Conservation (phyloP, 2,113 vertebrate genomes). For the Arizona elegans region DNA sequence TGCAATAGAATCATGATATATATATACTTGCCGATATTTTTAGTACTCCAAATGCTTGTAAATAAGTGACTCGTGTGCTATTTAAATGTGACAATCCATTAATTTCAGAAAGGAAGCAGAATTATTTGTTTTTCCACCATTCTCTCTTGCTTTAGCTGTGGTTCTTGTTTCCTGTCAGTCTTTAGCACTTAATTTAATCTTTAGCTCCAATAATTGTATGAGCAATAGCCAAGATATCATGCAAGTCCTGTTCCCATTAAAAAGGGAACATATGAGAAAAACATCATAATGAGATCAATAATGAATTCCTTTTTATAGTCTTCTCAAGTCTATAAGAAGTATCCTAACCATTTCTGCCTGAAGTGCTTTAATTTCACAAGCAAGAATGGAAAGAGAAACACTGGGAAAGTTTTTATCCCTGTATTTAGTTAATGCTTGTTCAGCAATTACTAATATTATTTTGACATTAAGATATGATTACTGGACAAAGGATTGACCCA, state of each 20-base stretch:
- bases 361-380: background rate
- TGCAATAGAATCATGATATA: conserved; percentile 11
- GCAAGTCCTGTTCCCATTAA: conserved; percentile 41
- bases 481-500: background rate
- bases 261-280: conserved; percentile 44
- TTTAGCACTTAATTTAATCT: conserved; percentile 5
- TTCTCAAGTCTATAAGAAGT: conserved; percentile 49
- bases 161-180: conserved; percentile 55
- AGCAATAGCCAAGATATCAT: conserved; percentile 47
- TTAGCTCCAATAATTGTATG: conserved; percentile 44
- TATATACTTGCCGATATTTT: conserved; percentile 14
- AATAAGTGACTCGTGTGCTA: background rate
- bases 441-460: background rate
- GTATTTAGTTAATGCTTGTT: background rate
- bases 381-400: background rate
- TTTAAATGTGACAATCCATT: conserved; percentile 39
- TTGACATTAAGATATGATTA: background rate
- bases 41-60: conserved; percentile 29
- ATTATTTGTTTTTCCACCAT: conserved; percentile 47
- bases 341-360: background rate
- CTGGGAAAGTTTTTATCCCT: background rate
- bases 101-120: conserved; percentile 52
- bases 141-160: conserved; percentile 37
- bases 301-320: conserved; percentile 53
- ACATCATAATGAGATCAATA: conserved; percentile 55